Evolutionary conservation across 2,113 vertebrate species (phyloP).

Genomic region (Sander lucioperca): DNA sequence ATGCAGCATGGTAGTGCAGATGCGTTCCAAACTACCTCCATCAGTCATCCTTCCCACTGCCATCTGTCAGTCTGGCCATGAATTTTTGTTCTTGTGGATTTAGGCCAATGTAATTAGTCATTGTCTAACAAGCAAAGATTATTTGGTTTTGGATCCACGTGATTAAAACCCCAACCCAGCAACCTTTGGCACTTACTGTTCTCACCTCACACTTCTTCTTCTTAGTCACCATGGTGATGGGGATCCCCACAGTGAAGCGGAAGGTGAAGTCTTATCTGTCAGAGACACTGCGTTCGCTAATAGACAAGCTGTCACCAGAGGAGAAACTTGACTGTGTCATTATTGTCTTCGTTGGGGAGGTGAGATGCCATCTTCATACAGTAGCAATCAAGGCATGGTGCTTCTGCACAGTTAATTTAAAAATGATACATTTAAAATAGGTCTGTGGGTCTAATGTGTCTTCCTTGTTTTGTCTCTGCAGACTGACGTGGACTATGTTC

Average conservation of each 20-base stretch:
- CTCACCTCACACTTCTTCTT: slow-evolving; percentile 31
- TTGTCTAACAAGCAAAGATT: slow-evolving; percentile 15
- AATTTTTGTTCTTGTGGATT: slow-evolving; percentile 22
- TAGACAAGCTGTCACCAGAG: slow-evolving; percentile 95
- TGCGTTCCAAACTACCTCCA: slow-evolving; percentile 13
- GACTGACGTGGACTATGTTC: slow-evolving; percentile 95
- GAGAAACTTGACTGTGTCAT: slow-evolving; percentile 98
- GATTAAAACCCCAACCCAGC: slow-evolving; percentile 12
- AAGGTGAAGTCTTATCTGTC: slow-evolving; percentile 98
- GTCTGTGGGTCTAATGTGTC: slow-evolving; percentile 10
- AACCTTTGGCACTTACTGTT: neutral
- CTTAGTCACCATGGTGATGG: slow-evolving; percentile 98
- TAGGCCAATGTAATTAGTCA: slow-evolving; percentile 28
- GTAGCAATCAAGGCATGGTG: neutral
- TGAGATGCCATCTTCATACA: slow-evolving; percentile 69
- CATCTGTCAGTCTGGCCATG: slow-evolving; percentile 54
- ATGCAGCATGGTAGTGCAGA: neutral
- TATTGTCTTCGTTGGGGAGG: slow-evolving; percentile 97
- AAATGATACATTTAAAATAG: too few relatives aligned
- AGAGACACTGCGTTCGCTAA: slow-evolving; percentile 96
- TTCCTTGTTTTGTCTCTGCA: slow-evolving; percentile 69
- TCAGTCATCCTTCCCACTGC: slow-evolving; percentile 42
- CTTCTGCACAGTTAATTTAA: neutral
- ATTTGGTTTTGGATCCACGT: slow-evolving; percentile 24
- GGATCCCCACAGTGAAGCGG: slow-evolving; percentile 97